Percentiles rank a stretch among this genome's conserved stretches.
phyloP scores from a whole-genome alignment of 2,797 vertebrate genomes.

The Lutjanus argentimaculatus region DNA sequence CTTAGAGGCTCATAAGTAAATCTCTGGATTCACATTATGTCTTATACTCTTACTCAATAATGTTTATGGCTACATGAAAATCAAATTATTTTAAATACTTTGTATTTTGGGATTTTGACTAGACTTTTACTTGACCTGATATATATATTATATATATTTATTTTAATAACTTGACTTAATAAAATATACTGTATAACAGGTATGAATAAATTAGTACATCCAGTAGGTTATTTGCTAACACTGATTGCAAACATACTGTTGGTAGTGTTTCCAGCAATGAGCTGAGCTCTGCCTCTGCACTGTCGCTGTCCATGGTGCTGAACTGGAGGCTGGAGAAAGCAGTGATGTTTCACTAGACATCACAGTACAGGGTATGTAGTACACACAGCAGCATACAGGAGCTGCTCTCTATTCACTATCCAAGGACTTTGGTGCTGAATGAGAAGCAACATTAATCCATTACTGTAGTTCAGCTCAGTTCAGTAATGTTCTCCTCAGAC shows the following conservation, averaged over 20 bases:
- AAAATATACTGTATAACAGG: neutral
- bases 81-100: too few species aligned
- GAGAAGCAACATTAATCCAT: slow-evolving; percentile 33
- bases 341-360: neutral
- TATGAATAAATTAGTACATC: slow-evolving; percentile 3
- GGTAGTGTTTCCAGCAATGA: slow-evolving; percentile 3
- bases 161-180: too few species aligned
- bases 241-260: neutral
- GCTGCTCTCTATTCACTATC: slow-evolving; percentile 28
- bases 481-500: slow-evolving; percentile 10
- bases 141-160: too few species aligned
- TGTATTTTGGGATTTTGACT: too few species aligned
- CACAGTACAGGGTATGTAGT: neutral
- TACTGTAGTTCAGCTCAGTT: slow-evolving; percentile 26
- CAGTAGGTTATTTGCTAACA: neutral
- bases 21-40: too few species aligned
- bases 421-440: slow-evolving; percentile 36
- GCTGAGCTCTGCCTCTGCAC: neutral
- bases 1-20: too few species aligned
- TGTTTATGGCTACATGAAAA: too few species aligned
- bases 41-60: too few species aligned
- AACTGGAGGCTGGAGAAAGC: slow-evolving; percentile 2
- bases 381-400: neutral
- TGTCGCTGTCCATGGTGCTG: slow-evolving; percentile 43
- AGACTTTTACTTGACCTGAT: too few species aligned